These are phyloP conservation scores for Lepidurus packardi DNA, from an alignment of 1,140 invertebrate species.

Conservation along the genomic window DNA sequence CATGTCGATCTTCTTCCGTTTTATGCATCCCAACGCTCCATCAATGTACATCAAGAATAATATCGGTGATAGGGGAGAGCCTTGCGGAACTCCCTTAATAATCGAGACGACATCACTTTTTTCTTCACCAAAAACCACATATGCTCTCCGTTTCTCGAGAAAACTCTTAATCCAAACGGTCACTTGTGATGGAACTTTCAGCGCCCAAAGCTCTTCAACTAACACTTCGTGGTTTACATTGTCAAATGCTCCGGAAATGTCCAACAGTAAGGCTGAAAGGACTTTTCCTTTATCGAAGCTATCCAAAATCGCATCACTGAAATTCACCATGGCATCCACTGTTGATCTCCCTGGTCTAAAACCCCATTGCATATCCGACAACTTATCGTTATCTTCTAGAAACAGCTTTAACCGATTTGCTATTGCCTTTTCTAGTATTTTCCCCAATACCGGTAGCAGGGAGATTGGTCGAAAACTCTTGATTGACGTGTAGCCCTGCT, in stretches of 20 bases:
- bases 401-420: not conserved
- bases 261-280: constrained; percentile 17
- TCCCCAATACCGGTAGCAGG: constrained; percentile 8
- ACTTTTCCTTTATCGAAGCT: constrained; percentile 25
- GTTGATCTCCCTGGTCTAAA: constrained; percentile 9
- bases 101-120: not conserved
- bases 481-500: not conserved
- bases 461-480: constrained; percentile 18
- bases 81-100: constrained; percentile 8
- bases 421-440: constrained; percentile 24
- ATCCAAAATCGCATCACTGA: not conserved
- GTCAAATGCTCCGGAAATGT: constrained; percentile 22
- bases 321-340: not conserved
- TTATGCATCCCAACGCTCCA: not conserved
- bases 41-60: constrained; percentile 10
- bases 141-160: not conserved
- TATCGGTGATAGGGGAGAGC: constrained; percentile 15
- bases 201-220: not conserved
- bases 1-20: not conserved
- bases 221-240: constrained; percentile 10
- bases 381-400: not conserved
- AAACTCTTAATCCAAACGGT: not conserved
- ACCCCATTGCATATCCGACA: constrained; percentile 21
- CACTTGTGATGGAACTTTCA: not conserved
- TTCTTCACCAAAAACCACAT: not conserved